These are phyloP conservation scores for Chrysopilus asiliformis DNA, from an alignment of 2,888 invertebrate genomes.

Conservation along the genomic window DNA sequence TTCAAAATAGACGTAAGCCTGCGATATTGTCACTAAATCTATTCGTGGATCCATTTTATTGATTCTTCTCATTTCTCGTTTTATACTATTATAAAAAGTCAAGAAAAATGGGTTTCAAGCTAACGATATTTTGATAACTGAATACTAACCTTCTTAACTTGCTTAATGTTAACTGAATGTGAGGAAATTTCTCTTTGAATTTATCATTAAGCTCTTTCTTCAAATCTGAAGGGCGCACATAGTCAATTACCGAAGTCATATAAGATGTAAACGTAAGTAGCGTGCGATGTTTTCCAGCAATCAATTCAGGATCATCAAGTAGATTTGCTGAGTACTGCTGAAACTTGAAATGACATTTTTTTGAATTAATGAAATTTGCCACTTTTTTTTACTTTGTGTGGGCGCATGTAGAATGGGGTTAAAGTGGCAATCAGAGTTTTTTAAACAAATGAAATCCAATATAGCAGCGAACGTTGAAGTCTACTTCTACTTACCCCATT, in stretches of 20 bases:
- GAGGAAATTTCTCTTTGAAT: slow-evolving; percentile 88
- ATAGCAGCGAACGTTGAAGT: too few species aligned
- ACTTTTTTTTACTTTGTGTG: too few species aligned
- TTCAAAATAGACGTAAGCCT: slow-evolving; percentile 97
- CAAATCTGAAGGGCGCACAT: slow-evolving; percentile 86
- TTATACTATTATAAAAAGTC: slow-evolving; percentile 54
- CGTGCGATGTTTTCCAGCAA: slow-evolving; percentile 79
- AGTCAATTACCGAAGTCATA: slow-evolving; percentile 92
- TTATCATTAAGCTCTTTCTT: slow-evolving; percentile 97
- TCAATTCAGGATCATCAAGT: slow-evolving; percentile 84
- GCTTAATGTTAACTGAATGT: slow-evolving; percentile 85
- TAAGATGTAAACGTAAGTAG: slow-evolving; percentile 77
- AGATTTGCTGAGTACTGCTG: slow-evolving; percentile 70
- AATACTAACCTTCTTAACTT: slow-evolving; percentile 74
- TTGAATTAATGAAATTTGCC: too few species aligned
- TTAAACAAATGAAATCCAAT: too few species aligned
- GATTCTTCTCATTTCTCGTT: slow-evolving; percentile 89
- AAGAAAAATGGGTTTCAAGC: too few species aligned
- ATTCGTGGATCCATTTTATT: slow-evolving; percentile 69
- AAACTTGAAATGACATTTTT: slow-evolving; percentile 11
- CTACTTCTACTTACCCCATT: too few species aligned
- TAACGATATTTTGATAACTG: too few species aligned
- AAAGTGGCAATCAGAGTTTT: too few species aligned
- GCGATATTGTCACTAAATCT: slow-evolving; percentile 86
- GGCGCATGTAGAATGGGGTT: too few species aligned